Conservation (phyloP, 2,113 vertebrate species). For the Chelonoidis abingdonii region DNA sequence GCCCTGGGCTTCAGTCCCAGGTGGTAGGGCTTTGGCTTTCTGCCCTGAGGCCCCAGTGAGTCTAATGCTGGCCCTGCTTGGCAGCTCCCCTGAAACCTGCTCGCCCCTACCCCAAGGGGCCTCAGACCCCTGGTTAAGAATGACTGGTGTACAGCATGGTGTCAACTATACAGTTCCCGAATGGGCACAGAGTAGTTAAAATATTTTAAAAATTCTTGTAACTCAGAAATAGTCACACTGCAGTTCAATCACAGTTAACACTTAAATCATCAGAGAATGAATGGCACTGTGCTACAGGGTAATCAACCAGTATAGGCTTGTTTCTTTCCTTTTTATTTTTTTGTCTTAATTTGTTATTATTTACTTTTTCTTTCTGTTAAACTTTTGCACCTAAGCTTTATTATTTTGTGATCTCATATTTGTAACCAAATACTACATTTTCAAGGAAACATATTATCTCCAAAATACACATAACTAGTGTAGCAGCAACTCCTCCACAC, state of each 20-base stretch:
- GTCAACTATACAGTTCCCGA: not conserved
- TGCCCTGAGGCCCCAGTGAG: too few species aligned
- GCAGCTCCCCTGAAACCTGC: too few species aligned
- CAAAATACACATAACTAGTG: not conserved
- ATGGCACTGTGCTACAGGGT: not conserved
- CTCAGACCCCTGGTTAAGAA: too few species aligned
- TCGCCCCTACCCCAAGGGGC: too few species aligned
- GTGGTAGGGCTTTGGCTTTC: too few species aligned
- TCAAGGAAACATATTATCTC: slow-evolving; percentile 17
- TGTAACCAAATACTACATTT: not conserved
- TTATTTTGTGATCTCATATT: not conserved
- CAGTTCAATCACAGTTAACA: slow-evolving; percentile 39
- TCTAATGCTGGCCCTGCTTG: too few species aligned
- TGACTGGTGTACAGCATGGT: not conserved
- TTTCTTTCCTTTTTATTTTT: not conserved
- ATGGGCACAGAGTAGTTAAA: not conserved
- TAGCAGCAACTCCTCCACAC: not conserved
- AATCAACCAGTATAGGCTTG: not conserved
- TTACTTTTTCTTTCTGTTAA: not conserved
- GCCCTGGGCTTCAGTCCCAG: too few species aligned
- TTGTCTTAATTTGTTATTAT: not conserved
- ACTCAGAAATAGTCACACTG: not conserved
- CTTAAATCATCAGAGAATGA: not conserved
- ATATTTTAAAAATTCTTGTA: not conserved
- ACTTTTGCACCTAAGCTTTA: not conserved